Percentiles rank a stretch among this genome's conserved stretches.
Conservation (phyloP, 2,888 invertebrate species). For the Heliconius charithonia region DNA sequence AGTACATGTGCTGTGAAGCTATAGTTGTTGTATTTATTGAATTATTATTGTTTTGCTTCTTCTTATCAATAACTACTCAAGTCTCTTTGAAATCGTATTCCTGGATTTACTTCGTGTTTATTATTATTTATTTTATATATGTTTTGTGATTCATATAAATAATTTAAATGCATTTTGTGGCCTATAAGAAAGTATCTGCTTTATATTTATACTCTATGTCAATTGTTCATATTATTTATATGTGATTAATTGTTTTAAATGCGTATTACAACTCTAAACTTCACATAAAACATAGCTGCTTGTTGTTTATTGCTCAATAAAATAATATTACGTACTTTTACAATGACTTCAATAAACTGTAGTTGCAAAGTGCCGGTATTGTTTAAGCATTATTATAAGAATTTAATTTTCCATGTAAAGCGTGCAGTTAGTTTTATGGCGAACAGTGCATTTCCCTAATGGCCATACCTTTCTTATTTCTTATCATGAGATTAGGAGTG, state of each 20-base stretch:
- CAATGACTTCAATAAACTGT: slow-evolving; percentile 10
- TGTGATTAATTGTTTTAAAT: slow-evolving; percentile 18
- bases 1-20: neutral
- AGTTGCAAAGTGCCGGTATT: slow-evolving; percentile 2
- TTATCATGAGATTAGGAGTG: neutral
- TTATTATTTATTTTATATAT: neutral
- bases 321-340: slow-evolving; percentile 12
- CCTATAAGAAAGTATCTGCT: neutral
- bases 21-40: neutral
- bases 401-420: neutral
- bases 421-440: neutral
- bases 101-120: neutral
- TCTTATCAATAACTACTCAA: neutral
- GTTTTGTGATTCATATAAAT: neutral
- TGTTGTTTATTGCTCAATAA: slow-evolving; percentile 16
- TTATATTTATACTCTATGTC: neutral
- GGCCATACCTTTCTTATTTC: neutral
- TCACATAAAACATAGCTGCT: slow-evolving; percentile 14
- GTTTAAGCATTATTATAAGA: neutral
- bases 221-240: neutral
- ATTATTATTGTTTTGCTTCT: neutral
- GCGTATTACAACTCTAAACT: neutral
- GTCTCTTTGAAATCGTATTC: neutral
- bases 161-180: no score
- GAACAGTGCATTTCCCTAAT: neutral